Evolutionary conservation across 2,797 vertebrate species (phyloP), one percentile per base, ranked within the genome.

Genomic region (Gambusia yucatana): DNA sequence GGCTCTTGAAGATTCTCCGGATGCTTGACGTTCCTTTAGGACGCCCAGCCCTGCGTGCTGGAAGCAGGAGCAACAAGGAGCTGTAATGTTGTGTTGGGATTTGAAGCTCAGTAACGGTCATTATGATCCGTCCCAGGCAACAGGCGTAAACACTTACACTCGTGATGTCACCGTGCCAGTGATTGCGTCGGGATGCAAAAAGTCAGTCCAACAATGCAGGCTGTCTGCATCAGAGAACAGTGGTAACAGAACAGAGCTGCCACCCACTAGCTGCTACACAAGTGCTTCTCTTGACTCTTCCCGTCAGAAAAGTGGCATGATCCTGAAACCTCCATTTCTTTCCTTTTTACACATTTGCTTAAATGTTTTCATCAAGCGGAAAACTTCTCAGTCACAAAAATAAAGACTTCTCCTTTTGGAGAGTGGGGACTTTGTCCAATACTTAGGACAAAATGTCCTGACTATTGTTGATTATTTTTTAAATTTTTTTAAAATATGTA

Each of bases 61-160:
- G 84, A 84, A 76, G 82, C 75, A 77, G 83, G 84, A 84, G 81
- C 83, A 72, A 39, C 43, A 67, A 84, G 82, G 74, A 82, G 50
- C 84, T 77, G 81, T 73, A 16, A n/a, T 44, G 41, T 44, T 70
- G 22, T 43, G 69, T 78, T 75, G 44, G 81, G 63, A 67, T 77
- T 75, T 81, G 61, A 59, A 86, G 77, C 91, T 96, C 92, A 96
- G 96, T 95, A 90, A 83, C 70, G 78, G 84, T 84, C 91, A 90
- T 96, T 96, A 94, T 96, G 80, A 83, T 87, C 81, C 13, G 92
- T 91, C 89, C 92, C 87, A 87, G 93, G 93, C 94, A 92, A 94
- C 25, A 71, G 77, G 78, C 55, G 82, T 85, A 86, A 86, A 87
- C 80, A 86, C 33, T 17, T 78, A 76, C 61, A 67, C 77, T 87